These are phyloP conservation scores for Plutomurus gul DNA, from an alignment of 1,140 invertebrate genomes.

Conservation along the genomic window DNA sequence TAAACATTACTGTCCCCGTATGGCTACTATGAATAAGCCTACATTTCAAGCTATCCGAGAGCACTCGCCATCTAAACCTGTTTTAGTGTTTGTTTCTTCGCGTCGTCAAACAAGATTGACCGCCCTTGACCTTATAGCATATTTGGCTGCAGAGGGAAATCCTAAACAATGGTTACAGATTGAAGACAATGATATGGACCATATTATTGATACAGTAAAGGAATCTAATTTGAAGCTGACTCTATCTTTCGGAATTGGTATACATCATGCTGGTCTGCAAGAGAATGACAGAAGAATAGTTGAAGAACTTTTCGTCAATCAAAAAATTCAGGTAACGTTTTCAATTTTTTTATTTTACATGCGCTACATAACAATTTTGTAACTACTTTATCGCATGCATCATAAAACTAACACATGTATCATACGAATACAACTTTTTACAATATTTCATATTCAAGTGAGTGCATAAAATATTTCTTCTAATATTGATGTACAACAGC, in stretches of 20 bases:
- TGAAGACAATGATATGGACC: conserved; percentile 80
- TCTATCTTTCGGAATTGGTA: conserved; percentile 94
- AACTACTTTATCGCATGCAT: background rate
- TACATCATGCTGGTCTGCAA: conserved; percentile 95
- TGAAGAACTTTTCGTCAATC: conserved; percentile 94
- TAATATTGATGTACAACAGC: no score
- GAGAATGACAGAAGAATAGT: conserved; percentile 88
- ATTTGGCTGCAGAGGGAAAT: conserved; percentile 85
- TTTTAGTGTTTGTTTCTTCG: conserved; percentile 97
- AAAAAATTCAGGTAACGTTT: conserved; percentile 88
- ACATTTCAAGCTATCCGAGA: conserved; percentile 89
- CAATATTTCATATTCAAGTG: no score
- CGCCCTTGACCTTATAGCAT: conserved; percentile 93
- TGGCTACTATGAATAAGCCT: conserved; percentile 99
- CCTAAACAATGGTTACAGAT: conserved; percentile 96
- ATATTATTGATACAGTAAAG: conserved; percentile 74
- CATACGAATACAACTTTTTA: no score
- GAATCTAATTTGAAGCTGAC: conserved; percentile 93
- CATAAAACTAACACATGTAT: background rate
- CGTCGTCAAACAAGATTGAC: conserved; percentile 95
- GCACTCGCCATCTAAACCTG: conserved; percentile 88
- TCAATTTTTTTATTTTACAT: conserved; percentile 58
- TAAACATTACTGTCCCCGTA: conserved; percentile 98
- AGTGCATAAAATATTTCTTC: no score
- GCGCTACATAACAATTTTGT: background rate